Evolutionary conservation across 1,140 invertebrate species (phyloP), one percentile per base, ranked within the genome.

Genomic region (Mamestra configurata): DNA sequence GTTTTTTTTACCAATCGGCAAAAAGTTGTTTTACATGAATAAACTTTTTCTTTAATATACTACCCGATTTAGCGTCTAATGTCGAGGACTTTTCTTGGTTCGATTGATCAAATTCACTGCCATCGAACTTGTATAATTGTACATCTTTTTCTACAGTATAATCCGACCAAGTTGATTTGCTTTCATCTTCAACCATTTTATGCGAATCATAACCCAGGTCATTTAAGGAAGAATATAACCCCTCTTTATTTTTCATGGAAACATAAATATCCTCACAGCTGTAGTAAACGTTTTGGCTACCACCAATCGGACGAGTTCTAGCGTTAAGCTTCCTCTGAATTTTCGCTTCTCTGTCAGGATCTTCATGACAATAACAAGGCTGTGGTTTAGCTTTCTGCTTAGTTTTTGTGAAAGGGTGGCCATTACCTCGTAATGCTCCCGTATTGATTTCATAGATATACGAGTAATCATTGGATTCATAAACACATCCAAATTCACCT

Each of bases 281-380:
- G 57, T 84, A 85, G 68, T 79, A 85, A n/a, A 84, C 27, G 10
- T 72, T 43, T 13, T 87, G 84, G 57, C 77, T 81, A 4, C 78
- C 66, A 6, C 73, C 61, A 37, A 80, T 8, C 53, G 77, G 61
- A 40, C 55, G 24, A 59, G 24, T 15, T 43, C 37, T 81, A 40
- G 10, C 8, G 7, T 43, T 72, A 24, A 35, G 27, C 51, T 66
- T 72, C 46, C 43, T 46, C 3, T 61, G 35, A 18, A 64, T 66
- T 66, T 81, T 77, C 35, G 79, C 53, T 68, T 71, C 51, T 31
- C 20, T 37, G 61, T 82, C 76, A 64, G 68, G 73, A 73, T 82
- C 76, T 79, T 86, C 83, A 24, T 84, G 82, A 77, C 90, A 91
- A 82, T 82, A 87, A 73, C 90, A 92, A 13, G 89, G 86, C 66